phyloP scores from a whole-genome alignment of 2,888 invertebrate species.

The Notodonta ziczac region DNA sequence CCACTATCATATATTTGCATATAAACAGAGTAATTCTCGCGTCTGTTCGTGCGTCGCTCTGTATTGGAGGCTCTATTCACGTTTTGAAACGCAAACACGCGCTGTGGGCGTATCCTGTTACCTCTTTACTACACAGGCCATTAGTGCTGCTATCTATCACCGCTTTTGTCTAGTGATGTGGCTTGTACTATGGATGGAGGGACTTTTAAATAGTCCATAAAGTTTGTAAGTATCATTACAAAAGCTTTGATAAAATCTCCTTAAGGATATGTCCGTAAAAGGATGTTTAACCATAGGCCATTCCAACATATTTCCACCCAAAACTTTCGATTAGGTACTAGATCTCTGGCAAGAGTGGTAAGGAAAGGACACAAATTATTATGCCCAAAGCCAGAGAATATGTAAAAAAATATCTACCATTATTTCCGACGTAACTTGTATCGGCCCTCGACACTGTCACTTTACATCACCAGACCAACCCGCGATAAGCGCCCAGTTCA shows the following conservation, averaged over 20 bases:
- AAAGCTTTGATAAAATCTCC: no score
- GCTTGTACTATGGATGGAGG: neutral
- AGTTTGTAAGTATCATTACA: no score
- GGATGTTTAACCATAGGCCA: neutral
- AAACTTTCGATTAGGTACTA: no score
- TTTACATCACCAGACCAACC: slow-evolving; percentile 24
- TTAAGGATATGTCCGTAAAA: no score
- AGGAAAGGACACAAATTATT: no score
- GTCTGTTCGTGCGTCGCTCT: neutral
- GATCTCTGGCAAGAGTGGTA: no score
- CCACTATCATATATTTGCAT: slow-evolving; percentile 6
- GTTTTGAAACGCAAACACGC: slow-evolving; percentile 38
- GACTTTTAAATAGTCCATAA: neutral
- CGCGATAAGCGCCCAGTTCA: slow-evolving; percentile 57
- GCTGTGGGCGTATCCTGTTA: slow-evolving; percentile 49
- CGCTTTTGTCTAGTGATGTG: slow-evolving; percentile 23
- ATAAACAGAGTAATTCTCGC: slow-evolving; percentile 6
- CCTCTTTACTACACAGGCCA: slow-evolving; percentile 30
- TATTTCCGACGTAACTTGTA: neutral
- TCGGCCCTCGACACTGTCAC: neutral
- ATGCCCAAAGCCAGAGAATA: neutral
- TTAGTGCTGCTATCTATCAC: slow-evolving; percentile 23
- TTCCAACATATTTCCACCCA: no score
- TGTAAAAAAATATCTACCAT: no score
- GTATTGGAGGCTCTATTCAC: neutral